Percentiles rank a stretch among this genome's conserved stretches.
These are phyloP conservation scores for Lepidocolaptes lacrymiger DNA, from an alignment of 2,797 vertebrate genomes.

Conservation along the genomic window DNA sequence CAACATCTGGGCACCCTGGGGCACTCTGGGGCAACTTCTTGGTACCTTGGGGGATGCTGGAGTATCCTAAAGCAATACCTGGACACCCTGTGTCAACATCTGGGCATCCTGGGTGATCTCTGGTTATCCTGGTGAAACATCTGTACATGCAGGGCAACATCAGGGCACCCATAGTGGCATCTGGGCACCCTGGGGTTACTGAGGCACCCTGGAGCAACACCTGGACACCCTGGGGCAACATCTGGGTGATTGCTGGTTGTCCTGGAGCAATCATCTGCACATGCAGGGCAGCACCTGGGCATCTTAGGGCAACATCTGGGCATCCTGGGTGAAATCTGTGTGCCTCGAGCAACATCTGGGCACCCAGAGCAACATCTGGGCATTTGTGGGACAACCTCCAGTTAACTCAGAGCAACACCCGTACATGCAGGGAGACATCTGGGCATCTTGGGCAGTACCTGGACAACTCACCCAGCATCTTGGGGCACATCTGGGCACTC, in stretches of 20 bases:
- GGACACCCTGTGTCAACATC: neutral
- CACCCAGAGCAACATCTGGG: no score
- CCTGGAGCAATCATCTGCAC: neutral
- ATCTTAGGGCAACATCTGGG: neutral
- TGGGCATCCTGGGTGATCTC: neutral
- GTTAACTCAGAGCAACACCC: neutral
- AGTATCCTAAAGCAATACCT: fast-evolving
- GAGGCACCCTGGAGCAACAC: fast-evolving
- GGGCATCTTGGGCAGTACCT: no score
- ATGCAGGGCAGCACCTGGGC: neutral
- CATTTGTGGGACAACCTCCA: neutral
- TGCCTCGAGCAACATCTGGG: neutral
- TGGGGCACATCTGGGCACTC: neutral
- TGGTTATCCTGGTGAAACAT: neutral
- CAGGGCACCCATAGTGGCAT: neutral
- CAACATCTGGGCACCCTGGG: neutral
- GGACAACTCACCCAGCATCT: neutral
- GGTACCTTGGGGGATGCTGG: neutral
- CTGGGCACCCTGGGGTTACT: neutral
- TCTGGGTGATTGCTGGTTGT: neutral
- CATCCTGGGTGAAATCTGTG: neutral
- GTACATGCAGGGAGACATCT: neutral
- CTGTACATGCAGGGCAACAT: neutral
- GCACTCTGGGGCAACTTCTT: neutral
- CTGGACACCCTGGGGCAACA: neutral